Evolutionary conservation across 2,888 invertebrate genomes (phyloP), one percentile per base, ranked within the genome.

Genomic region (Drosophila hamatofila): DNA sequence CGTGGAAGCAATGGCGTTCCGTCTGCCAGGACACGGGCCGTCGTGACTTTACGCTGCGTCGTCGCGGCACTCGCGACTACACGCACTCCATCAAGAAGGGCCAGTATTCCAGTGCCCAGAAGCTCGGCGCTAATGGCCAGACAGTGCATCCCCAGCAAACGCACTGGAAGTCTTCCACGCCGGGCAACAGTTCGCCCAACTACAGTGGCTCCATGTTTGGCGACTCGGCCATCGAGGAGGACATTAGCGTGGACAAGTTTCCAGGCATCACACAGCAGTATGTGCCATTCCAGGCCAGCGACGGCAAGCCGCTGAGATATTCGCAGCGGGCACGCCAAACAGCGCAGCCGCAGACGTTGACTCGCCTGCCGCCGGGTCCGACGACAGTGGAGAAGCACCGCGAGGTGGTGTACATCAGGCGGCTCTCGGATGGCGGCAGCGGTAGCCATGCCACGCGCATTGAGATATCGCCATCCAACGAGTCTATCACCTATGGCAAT

Each of bases 1-100:
- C 93, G 27, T 93, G 93, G 93, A 93, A 93, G 75, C 93, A 93
- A 68, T 93, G 93, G 93, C 91, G 93, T 30, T 91, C 92, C 0
- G 93, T 93, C 3, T 93, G 93, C 35, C 93, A 92, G 70, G 93
- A 93, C 42, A 93, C 93, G 0, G 93, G 93, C 0, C 83, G 92
- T 46, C 90, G 92, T 25, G 93, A 93, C 72, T 93, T 93, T 61
- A 93, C 93, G 0, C 59, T 93, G 44, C 89, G 93, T 3, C 88
- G 93, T 0, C 91, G 93, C 0, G 93, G 93, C 30, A 93, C 93
- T 0, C 90, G 93, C 2, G 93, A 93, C 61, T 93, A 93, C 74
- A 93, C 93, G 2, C 92, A 93, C 72, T 93, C 93, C 8, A 93
- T 93, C 51, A 93, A 93, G 66, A 92, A 92, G 51, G 93, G 93